Evolutionary conservation across 2,888 invertebrate species (phyloP).

Genomic region (Caenorhabditis sp.): DNA sequence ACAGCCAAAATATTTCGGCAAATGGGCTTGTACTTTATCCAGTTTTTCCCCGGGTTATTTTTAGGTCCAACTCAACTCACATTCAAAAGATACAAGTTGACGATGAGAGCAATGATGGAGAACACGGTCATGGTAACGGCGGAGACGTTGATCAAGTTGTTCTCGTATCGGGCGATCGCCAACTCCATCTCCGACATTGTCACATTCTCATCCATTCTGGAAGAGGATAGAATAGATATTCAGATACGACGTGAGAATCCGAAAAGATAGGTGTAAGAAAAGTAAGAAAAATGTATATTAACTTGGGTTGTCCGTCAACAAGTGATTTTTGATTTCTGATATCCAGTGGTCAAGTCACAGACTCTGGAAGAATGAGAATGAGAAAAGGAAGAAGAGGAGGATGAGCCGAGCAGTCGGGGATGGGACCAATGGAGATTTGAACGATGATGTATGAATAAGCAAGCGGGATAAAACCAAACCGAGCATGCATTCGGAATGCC

Average conservation of each 20-base stretch:
- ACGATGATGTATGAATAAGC: constrained; percentile 57
- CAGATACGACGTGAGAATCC: too few relatives aligned
- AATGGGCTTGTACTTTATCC: neutral
- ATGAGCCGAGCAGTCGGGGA: neutral
- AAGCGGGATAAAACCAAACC: constrained; percentile 27
- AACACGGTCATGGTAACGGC: constrained; percentile 73
- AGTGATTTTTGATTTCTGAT: too few relatives aligned
- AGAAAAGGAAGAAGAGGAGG: neutral
- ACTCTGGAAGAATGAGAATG: neutral
- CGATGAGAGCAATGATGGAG: constrained; percentile 74
- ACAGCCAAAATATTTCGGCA: neutral
- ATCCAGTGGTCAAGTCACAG: too few relatives aligned
- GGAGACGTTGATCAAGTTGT: constrained; percentile 52
- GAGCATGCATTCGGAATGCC: constrained; percentile 53
- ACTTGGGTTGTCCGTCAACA: too few relatives aligned
- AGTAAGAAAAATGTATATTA: too few relatives aligned
- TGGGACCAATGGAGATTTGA: constrained; percentile 48
- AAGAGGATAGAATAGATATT: too few relatives aligned
- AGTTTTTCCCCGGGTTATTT: too few relatives aligned
- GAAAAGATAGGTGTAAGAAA: too few relatives aligned
- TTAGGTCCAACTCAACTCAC: too few relatives aligned
- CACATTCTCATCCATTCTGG: constrained; percentile 38
- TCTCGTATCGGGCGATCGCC: constrained; percentile 7
- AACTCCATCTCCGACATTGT: constrained; percentile 26
- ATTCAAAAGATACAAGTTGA: constrained; percentile 77